Percentiles rank a stretch among this genome's conserved stretches.
Conservation (phyloP, 2,113 vertebrate species). For the Grus americana region DNA sequence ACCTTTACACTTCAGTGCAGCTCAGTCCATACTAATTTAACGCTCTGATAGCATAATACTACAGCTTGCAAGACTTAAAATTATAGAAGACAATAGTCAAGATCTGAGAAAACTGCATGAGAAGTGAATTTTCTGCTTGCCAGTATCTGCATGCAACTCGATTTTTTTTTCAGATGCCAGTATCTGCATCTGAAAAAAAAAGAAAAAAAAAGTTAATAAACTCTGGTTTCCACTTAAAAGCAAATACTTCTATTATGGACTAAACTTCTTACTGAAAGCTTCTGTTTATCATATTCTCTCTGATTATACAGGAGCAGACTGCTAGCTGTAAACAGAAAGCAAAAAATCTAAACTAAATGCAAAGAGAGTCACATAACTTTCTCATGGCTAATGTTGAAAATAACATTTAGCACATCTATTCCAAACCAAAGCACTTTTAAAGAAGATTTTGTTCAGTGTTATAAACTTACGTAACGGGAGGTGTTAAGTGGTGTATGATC, state of each 20-base stretch:
- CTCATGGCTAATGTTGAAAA: not conserved
- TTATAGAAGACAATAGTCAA: not conserved
- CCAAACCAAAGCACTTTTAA: not conserved
- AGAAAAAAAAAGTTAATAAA: not conserved
- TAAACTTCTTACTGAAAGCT: not conserved
- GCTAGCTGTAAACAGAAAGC: not conserved
- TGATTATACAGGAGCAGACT: not conserved
- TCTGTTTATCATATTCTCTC: not conserved
- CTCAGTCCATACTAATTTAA: not conserved
- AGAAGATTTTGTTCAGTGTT: not conserved
- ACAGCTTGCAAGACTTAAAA: not conserved
- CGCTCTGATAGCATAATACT: not conserved
- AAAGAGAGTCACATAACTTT: not conserved
- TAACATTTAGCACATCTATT: not conserved
- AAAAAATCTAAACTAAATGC: not conserved
- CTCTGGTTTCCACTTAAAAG: not conserved
- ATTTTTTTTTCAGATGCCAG: not conserved
- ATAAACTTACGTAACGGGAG: not conserved
- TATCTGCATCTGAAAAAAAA: not conserved
- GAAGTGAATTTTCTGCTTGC: not conserved
- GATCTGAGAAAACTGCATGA: not conserved
- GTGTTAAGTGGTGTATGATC: not conserved
- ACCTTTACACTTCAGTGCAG: not conserved
- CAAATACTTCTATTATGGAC: not conserved
- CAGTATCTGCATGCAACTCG: not conserved